These are phyloP conservation scores for Polypterus bichir DNA, from an alignment of 2,113 vertebrate genomes.

Conservation along the genomic window DNA sequence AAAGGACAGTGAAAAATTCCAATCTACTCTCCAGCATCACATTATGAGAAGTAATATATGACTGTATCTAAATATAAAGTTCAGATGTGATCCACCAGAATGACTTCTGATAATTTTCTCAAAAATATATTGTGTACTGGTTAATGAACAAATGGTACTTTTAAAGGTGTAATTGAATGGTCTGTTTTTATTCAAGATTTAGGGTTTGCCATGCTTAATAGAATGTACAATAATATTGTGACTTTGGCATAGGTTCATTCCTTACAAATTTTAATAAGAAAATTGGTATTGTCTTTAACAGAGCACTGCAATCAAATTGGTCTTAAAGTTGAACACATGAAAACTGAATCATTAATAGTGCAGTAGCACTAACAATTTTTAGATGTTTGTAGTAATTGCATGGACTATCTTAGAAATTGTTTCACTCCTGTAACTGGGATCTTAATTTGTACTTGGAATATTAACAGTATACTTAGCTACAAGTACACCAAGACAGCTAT, in stretches of 20 bases:
- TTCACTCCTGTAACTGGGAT: neutral
- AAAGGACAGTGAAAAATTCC: slow-evolving; percentile 88
- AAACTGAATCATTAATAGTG: neutral
- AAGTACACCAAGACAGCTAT: too few species aligned
- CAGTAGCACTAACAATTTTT: neutral
- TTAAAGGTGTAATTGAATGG: slow-evolving; percentile 55
- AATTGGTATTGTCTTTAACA: slow-evolving; percentile 24
- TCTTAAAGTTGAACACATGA: neutral
- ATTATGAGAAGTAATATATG: slow-evolving; percentile 87
- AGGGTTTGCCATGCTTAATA: slow-evolving; percentile 61
- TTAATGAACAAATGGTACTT: slow-evolving; percentile 49
- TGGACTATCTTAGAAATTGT: slow-evolving; percentile 11
- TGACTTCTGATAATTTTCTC: slow-evolving; percentile 48
- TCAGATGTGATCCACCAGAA: slow-evolving; percentile 50
- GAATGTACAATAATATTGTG: slow-evolving; percentile 58
- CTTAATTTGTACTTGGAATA: too few species aligned
- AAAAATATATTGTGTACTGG: slow-evolving; percentile 54
- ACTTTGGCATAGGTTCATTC: slow-evolving; percentile 46
- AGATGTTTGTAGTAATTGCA: slow-evolving; percentile 5
- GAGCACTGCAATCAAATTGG: slow-evolving; percentile 23
- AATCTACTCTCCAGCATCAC: slow-evolving; percentile 82
- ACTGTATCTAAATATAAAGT: slow-evolving; percentile 80
- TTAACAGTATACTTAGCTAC: too few species aligned
- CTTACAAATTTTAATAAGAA: slow-evolving; percentile 36
- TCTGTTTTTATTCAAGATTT: slow-evolving; percentile 65